These are phyloP conservation scores for Istiophorus platypterus DNA, from an alignment of 2,113 vertebrate genomes.

Conservation along the genomic window DNA sequence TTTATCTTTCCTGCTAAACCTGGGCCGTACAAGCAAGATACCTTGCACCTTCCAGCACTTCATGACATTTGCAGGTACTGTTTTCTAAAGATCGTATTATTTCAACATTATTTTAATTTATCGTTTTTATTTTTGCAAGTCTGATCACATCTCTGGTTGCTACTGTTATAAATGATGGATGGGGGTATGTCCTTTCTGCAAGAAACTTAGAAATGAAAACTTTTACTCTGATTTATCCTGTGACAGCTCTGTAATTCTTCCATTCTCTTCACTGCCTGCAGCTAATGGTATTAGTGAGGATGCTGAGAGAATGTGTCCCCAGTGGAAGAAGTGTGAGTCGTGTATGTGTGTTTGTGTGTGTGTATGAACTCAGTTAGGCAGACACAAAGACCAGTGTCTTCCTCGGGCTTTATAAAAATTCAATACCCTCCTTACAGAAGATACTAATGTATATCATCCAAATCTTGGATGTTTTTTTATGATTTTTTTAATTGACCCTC, in stretches of 20 bases:
- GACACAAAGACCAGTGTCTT: constrained; percentile 15
- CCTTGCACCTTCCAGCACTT: constrained; percentile 88
- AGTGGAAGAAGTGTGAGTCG: constrained; percentile 11
- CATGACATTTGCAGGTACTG: constrained; percentile 92
- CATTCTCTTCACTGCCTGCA: constrained; percentile 30
- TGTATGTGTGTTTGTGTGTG: background rate
- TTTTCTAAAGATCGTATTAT: background rate
- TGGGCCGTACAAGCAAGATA: constrained; percentile 87
- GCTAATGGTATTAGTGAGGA: constrained; percentile 48
- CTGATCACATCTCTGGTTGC: background rate
- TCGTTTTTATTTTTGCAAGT: background rate
- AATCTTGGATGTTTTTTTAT: background rate
- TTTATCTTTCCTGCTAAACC: constrained; percentile 89
- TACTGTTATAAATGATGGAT: constrained; percentile 46
- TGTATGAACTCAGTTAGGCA: background rate
- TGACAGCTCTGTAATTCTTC: constrained; percentile 46
- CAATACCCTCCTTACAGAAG: background rate
- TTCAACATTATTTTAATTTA: background rate
- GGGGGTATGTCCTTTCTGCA: constrained; percentile 70
- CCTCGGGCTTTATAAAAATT: constrained; percentile 33
- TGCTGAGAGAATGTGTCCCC: constrained; percentile 33
- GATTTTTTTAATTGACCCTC: background rate
- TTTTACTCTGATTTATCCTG: constrained; percentile 5
- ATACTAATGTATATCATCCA: constrained; percentile 2
- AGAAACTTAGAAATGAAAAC: background rate